Evolutionary conservation across 2,888 invertebrate species (phyloP), one percentile per base, ranked within the genome.

Genomic region (Drosophila nigritarsus): DNA sequence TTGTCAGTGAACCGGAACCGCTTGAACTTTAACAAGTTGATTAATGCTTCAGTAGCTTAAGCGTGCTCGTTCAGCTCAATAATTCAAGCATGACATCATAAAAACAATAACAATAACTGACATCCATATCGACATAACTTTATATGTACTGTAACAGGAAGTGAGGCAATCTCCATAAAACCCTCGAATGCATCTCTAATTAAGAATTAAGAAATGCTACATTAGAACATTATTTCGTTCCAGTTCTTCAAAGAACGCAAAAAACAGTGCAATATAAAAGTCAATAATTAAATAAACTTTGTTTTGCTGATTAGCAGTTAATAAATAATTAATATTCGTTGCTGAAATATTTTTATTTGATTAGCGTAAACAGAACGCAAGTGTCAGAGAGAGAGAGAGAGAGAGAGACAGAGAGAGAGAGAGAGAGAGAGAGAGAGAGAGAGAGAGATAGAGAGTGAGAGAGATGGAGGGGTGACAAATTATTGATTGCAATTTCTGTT

Each of bases 1-100:
- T 74, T 80, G 48, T 62, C 82, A 85, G 61, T 89, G 88, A 87
- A 82, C 88, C 78, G 87, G 75, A 82, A 80, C 86, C 48, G 65
- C 70, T 82, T 73, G 80, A 72, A 73, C 72, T 70, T 69, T 75
- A 76, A 66, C 73, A 77, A 80, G 80, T 79, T 84, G 73, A 82
- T 85, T 85, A 80, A 80, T 69, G 68, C 65, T 65, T 68, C 64
- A 82, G 62, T 74, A 40, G 74, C 42, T 40, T 62, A 74, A 77
- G 77, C 73, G 77, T 73, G 81, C 70, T 56, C 66, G 68, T 69
- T 83, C 83, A 77, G 82, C 82, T 83, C 80, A 81, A 87, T 75
- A 76, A 75, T 80, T 83, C 73, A 82, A 73, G 87, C 78, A 71
- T 88, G 82, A 86, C 67, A 77, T 76, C 73, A 77, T 68, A 73